Base-by-base conservation (phyloP, 2,888 invertebrate species). In the Erynnis tages region DNA sequence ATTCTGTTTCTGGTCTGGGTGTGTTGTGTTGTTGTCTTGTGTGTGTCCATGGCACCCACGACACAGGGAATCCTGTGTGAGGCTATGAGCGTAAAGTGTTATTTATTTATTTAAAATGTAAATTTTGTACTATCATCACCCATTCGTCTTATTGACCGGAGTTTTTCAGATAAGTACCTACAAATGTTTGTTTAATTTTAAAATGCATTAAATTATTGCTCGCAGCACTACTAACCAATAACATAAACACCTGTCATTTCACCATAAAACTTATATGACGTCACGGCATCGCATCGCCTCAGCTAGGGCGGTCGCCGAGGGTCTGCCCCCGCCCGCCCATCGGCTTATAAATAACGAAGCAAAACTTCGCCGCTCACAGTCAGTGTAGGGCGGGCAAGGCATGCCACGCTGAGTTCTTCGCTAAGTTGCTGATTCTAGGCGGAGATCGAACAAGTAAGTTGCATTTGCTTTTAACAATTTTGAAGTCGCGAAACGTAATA, bases 341-440 rank as follows among this genome's bases (percentile, higher is more conserved):
- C 57, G 58, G 62, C 62, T 58, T 64, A 63, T 63, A 64, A 54
- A 64, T 62, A 57, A 45, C 35, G 34, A 27, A 16, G 32, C 40
- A 44, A 48, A 11, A 21, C 16, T 47, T 44, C 44, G 17, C 17
- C 17, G 44, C 45, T 23, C 58, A 48, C 63, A 59, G 61, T 62
- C 43, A 53, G 58, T 29, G 37, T 38, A 43, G 34, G 52, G 48
- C 52, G 47, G 45, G 53, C 53, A 46, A 41, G 54, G 54, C 53
- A 57, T 57, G 60, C 55, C 56, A 53, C 58, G 55, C 48, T 55
- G 49, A 54, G 4, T n/a, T 7, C 3, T 2, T 16, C 29, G 29
- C 2, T 7, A 45, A 46, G 29, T 38, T 38, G n/a, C 47, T n/a
- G 30, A 16, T 10, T 1, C 17, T 5, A 5, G 1, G 11, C 46